Evolutionary conservation across 2,797 vertebrate species (phyloP), one percentile per base, ranked within the genome.

Genomic region (Microtus obscurus): DNA sequence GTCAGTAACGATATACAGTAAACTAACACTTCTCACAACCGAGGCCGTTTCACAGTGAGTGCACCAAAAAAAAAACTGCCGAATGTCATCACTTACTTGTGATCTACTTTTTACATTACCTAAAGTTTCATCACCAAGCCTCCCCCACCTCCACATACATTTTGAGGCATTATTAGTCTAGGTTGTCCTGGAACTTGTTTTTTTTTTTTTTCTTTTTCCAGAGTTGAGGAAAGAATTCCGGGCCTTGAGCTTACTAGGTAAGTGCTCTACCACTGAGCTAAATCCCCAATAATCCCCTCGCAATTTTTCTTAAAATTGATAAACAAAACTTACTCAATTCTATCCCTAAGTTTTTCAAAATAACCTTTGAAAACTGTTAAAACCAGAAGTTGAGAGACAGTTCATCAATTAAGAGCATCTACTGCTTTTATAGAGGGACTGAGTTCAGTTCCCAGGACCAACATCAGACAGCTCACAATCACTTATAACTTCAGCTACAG

Each of bases 341-440:
- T 92, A 95, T 80, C 61, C 93, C 25, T 73, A 93, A 93, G 34
- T 79, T 89, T 51, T 89, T 81, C 37, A 81, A 96, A 95, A 87
- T 48, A 77, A 25, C 63, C 25, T 59, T 77, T 73, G 56, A 93
- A 91, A 93, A 79, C 29, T 37, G 3, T 76, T 90, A 91, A 94
- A 45, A 43, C 43, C 34, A 87, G 89, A 76, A 65, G 40, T 23
- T 65, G 11, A 83, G 81, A 65, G 27, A 65, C 16, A 37, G 29
- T 31, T 83, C 10, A 23, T 83, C 59, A 45, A 17, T 65, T 83
- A 83, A 65, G 29, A 63, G 9, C 59, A 83, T 12, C 16, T 6
- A 63, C 80, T 83, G 56, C 37, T 82, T 59, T 63, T 63, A 43
- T 14, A 61, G 59, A 83, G 80, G 40, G 43, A 45, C 40, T 31